phyloP scores from a whole-genome alignment of 2,888 invertebrate species.

The Leptothorax acervorum region DNA sequence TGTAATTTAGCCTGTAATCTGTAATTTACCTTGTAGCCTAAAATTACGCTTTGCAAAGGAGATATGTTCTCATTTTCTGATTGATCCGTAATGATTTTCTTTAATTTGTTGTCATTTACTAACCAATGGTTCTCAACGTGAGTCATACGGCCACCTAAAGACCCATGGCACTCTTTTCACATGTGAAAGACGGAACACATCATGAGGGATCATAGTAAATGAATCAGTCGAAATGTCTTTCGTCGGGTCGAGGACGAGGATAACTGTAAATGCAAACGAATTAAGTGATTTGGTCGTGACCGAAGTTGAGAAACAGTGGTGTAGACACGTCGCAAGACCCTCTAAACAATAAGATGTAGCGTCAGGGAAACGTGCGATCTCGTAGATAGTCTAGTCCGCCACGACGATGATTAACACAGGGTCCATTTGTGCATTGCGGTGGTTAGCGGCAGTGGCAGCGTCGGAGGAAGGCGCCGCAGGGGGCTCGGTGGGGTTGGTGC shows the following conservation, averaged over 20 bases:
- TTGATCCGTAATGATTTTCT: slow-evolving; percentile 18
- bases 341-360: not conserved
- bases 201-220: not conserved
- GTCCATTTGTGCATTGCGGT: slow-evolving; percentile 79
- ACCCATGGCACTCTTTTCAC: not conserved
- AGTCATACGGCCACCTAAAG: not conserved
- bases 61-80: not conserved
- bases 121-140: slow-evolving; percentile 35
- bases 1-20: slow-evolving; percentile 48
- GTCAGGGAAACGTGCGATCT: slow-evolving; percentile 24
- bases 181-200: not conserved
- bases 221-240: not conserved
- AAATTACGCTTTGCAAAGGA: slow-evolving; percentile 29
- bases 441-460: slow-evolving; percentile 84
- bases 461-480: slow-evolving; percentile 83
- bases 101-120: slow-evolving; percentile 2
- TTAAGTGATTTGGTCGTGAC: not conserved
- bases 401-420: slow-evolving; percentile 75
- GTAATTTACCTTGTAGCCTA: slow-evolving; percentile 31
- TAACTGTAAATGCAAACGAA: not conserved
- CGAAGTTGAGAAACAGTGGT: slow-evolving; percentile 45
- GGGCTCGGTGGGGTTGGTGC: slow-evolving; percentile 82
- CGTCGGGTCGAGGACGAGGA: not conserved
- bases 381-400: slow-evolving; percentile 19
- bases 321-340: not conserved